phyloP scores from a whole-genome alignment of 2,797 vertebrate genomes.

The Pachyuromys duprasi region DNA sequence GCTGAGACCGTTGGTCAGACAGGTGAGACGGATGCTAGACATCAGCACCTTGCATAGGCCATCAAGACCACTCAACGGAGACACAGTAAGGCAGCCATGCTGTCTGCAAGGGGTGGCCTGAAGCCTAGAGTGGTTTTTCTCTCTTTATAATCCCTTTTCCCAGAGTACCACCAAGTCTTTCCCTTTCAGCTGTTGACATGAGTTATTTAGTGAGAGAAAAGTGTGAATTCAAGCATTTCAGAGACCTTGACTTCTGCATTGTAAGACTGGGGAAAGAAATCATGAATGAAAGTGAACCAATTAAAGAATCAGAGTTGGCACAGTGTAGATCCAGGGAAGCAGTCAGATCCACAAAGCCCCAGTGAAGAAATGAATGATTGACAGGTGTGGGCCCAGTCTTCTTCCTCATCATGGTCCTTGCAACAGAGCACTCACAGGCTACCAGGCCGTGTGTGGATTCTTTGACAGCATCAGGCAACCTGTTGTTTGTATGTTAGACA shows the following conservation, averaged over 20 bases:
- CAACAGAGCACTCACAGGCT: not conserved
- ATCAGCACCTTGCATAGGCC: not conserved
- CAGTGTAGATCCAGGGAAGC: not conserved
- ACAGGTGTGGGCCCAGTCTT: fast-evolving
- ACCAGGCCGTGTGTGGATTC: not conserved
- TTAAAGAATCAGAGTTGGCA: not conserved
- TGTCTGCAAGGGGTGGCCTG: not conserved
- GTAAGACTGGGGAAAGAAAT: not conserved
- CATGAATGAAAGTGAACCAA: not conserved
- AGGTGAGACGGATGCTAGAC: constrained; percentile 11
- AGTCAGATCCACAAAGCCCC: not conserved
- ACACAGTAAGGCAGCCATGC: not conserved
- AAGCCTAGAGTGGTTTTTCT: not conserved
- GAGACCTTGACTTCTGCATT: not conserved
- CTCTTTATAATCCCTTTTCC: not conserved
- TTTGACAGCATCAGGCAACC: not conserved
- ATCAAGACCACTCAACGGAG: not conserved
- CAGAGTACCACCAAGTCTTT: not conserved
- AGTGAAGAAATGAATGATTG: not conserved
- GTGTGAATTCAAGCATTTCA: not conserved
- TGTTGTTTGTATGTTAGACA: not conserved
- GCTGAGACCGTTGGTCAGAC: not conserved
- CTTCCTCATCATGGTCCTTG: fast-evolving
- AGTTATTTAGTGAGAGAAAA: not conserved
- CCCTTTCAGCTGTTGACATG: not conserved